Conservation (phyloP, 1,140 invertebrate species). For the Drosophila orena region DNA sequence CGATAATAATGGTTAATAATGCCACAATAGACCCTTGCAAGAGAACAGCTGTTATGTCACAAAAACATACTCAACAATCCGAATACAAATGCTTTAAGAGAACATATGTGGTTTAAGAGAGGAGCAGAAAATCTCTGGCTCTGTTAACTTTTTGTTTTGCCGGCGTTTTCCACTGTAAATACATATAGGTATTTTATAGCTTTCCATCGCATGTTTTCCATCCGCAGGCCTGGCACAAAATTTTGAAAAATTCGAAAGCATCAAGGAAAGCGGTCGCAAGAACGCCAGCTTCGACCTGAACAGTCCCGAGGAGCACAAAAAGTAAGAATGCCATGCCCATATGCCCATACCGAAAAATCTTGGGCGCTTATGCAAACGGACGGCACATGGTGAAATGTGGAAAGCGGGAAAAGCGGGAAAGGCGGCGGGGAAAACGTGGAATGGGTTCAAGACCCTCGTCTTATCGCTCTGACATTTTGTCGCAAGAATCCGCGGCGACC, state of each 20-base stretch:
- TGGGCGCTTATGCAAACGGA: conserved; percentile 43
- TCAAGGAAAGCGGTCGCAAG: conserved; percentile 75
- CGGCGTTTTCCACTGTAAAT: conserved; percentile 65
- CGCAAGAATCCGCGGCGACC: conserved; percentile 43
- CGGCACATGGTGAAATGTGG: conserved; percentile 32
- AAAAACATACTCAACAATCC: conserved; percentile 27
- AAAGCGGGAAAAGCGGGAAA: conserved; percentile 13
- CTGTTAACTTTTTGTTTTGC: conserved; percentile 59
- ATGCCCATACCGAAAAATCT: neutral
- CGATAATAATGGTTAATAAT: conserved; percentile 14
- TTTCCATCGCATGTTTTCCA: conserved; percentile 34
- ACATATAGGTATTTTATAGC: conserved; percentile 27
- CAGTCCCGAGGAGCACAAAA: conserved; percentile 77
- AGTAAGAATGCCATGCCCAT: conserved; percentile 53
- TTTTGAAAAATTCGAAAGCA: conserved; percentile 85
- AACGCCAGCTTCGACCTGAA: conserved; percentile 74
- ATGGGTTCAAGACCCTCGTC: conserved; percentile 38
- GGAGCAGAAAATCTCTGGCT: conserved; percentile 2
- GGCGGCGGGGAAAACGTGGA: conserved; percentile 1
- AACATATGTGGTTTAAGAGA: no score
- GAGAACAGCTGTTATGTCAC: conserved; percentile 71
- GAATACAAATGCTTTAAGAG: no score
- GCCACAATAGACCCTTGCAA: conserved; percentile 58
- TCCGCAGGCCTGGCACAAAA: conserved; percentile 85
- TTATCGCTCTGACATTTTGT: conserved; percentile 56